Evolutionary conservation across 2,113 vertebrate genomes (phyloP).

Genomic region (Planiliza haematocheilus): DNA sequence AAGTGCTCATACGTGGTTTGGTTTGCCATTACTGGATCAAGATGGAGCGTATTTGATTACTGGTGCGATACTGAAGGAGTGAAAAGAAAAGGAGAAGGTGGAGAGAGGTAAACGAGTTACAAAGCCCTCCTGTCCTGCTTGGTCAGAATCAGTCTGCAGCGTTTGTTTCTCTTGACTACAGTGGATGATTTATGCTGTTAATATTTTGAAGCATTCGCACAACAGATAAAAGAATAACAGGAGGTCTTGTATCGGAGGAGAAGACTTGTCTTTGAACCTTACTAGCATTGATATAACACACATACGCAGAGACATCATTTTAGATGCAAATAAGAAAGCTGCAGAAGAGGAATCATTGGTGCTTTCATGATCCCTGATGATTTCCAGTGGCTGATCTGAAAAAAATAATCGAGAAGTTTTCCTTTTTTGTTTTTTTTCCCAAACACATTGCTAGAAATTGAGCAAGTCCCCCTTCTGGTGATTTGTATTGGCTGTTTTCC

Average conservation of each 20-base stretch:
- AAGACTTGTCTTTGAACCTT: conserved; percentile 56
- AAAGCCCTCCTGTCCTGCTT: neutral
- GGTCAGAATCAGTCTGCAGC: neutral
- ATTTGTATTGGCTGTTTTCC: conserved; percentile 35
- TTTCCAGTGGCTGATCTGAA: conserved; percentile 19
- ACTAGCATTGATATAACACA: conserved; percentile 23
- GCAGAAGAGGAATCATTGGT: conserved; percentile 16
- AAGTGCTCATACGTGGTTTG: conserved; percentile 25
- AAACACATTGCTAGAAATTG: conserved; percentile 3
- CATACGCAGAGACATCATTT: conserved; percentile 20
- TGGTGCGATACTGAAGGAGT: conserved; percentile 5
- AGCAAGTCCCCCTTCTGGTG: conserved; percentile 16
- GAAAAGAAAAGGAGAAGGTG: neutral
- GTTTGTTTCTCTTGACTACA: conserved; percentile 1
- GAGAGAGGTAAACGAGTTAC: neutral
- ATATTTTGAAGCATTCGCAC: conserved; percentile 17
- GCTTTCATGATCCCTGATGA: conserved; percentile 42
- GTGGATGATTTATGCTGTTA: conserved; percentile 18
- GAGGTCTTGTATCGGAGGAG: conserved; percentile 31
- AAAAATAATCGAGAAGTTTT: conserved; percentile 31
- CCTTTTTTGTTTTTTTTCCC: neutral
- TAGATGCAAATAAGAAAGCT: conserved; percentile 30
- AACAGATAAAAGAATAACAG: conserved; percentile 34
- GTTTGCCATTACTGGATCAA: conserved; percentile 3
- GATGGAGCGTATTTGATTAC: neutral